Percentiles rank a stretch among this genome's conserved stretches.
Conservation (phyloP, 2,797 vertebrate species). For the Euphonia xanthogaster region DNA sequence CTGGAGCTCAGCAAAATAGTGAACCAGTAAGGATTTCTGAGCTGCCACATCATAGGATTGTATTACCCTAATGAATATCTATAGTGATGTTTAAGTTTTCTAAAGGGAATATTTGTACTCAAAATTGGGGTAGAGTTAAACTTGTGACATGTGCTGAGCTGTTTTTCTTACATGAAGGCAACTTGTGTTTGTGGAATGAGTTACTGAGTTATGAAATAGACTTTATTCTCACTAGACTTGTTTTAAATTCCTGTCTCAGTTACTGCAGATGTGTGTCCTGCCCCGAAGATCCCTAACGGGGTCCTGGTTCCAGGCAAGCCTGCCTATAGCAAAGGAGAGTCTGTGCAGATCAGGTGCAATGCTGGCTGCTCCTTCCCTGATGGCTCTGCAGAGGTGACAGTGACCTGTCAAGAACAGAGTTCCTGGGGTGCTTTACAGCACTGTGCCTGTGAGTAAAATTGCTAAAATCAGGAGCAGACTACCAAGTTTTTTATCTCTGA, state of each 20-base stretch:
- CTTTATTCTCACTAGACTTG: not conserved
- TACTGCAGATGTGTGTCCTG: not conserved
- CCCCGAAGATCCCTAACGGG: not conserved
- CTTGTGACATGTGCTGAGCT: not conserved
- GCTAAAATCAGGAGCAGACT: not conserved
- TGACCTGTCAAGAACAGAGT: not conserved
- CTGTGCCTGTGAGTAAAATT: not conserved
- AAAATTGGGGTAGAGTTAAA: not conserved
- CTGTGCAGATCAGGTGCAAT: not conserved
- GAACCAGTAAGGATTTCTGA: not conserved
- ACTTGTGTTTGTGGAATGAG: not conserved
- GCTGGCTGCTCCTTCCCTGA: not conserved
- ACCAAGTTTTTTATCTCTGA: too few species aligned
- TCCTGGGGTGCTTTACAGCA: not conserved
- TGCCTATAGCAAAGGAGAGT: not conserved
- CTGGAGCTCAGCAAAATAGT: not conserved
- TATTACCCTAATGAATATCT: not conserved
- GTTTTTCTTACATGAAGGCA: not conserved
- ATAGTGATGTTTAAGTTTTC: not conserved
- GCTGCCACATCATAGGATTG: not conserved
- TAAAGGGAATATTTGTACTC: not conserved
- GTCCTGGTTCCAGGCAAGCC: accelerated
- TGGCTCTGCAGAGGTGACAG: not conserved
- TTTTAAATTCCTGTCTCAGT: not conserved
- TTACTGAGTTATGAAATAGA: not conserved